These are phyloP conservation scores for Uria lomvia DNA, from an alignment of 2,113 vertebrate genomes.

Conservation along the genomic window DNA sequence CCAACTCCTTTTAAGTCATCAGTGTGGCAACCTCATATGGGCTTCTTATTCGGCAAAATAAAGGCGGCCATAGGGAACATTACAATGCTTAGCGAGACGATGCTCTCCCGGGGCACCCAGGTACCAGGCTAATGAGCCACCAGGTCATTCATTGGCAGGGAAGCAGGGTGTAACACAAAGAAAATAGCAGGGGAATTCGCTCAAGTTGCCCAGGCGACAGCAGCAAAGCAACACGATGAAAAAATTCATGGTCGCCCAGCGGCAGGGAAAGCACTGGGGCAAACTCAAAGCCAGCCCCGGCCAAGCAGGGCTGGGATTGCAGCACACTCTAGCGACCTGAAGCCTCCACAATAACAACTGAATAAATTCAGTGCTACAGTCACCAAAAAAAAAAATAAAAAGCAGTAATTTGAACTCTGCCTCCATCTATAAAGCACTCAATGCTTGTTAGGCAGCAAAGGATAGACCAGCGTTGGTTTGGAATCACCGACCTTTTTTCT, in stretches of 20 bases:
- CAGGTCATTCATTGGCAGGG: conserved; percentile 45
- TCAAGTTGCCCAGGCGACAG: conserved; percentile 68
- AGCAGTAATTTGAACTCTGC: background rate
- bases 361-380: background rate
- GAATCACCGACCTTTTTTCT: background rate
- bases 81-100: background rate
- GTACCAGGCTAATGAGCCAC: conserved; percentile 51
- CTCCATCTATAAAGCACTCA: background rate
- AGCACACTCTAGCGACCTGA: conserved; percentile 87
- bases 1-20: conserved; percentile 48
- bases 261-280: background rate
- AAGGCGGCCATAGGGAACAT: background rate
- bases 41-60: conserved; percentile 49
- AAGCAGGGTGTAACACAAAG: conserved; percentile 58
- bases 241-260: conserved; percentile 45
- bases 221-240: conserved; percentile 61
- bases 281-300: background rate
- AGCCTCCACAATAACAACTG: background rate
- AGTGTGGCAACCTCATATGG: background rate
- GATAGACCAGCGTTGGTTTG: background rate
- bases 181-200: conserved; percentile 67
- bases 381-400: background rate
- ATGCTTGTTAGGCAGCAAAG: background rate
- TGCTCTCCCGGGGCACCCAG: conserved; percentile 42
- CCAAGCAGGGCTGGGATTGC: conserved; percentile 62